A percentile compares a stretch with the other conserved stretches of the same genome.
phyloP scores from a whole-genome alignment of 1,140 invertebrate species.

The Diabrotica undecimpunctata region DNA sequence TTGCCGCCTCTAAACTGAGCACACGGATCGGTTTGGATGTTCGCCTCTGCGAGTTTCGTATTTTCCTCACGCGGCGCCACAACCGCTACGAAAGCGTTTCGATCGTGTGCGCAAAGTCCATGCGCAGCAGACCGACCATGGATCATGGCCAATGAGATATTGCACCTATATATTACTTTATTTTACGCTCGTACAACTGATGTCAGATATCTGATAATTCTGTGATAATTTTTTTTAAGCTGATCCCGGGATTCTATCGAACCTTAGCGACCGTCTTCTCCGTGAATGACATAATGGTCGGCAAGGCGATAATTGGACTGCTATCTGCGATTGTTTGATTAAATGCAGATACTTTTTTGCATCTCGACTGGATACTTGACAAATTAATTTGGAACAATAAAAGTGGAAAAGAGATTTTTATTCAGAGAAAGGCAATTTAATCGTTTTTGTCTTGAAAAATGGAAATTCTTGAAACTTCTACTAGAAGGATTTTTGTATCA shows the following conservation, averaged over 20 bases:
- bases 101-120: constrained; percentile 23
- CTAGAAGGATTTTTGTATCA: too few species aligned
- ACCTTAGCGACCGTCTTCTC: background rate
- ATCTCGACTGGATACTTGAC: background rate
- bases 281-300: constrained; percentile 6
- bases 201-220: constrained; percentile 15
- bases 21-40: constrained; percentile 12
- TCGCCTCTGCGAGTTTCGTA: constrained; percentile 13
- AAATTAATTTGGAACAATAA: background rate
- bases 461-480: too few species aligned
- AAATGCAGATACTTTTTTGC: background rate
- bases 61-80: constrained; percentile 20
- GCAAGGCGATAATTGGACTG: constrained; percentile 8
- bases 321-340: background rate
- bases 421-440: too few species aligned
- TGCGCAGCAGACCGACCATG: constrained; percentile 17
- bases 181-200: constrained; percentile 10
- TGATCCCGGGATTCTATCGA: background rate
- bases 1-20: background rate
- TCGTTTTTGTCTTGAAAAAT: too few species aligned
- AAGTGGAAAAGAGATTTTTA: too few species aligned
- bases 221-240: constrained; percentile 9
- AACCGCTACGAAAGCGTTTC: constrained; percentile 19
- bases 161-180: constrained; percentile 14
- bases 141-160: constrained; percentile 14